These are phyloP conservation scores for Hestina assimilis DNA, from an alignment of 1,140 invertebrate species.

Conservation along the genomic window DNA sequence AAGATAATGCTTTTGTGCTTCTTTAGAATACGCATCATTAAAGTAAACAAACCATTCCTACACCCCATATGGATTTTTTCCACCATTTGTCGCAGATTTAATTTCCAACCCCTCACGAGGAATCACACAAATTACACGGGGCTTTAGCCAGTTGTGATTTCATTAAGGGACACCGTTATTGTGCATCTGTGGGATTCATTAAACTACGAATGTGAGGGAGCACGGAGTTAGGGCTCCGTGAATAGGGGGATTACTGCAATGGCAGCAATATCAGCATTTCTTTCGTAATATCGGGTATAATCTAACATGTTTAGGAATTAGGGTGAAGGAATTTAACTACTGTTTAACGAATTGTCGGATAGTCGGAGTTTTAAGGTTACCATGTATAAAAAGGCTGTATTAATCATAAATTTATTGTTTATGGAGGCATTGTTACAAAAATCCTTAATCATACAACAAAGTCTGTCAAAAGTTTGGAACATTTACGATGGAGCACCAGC, in stretches of 20 bases:
- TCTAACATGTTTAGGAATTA: not conserved
- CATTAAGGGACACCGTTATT: constrained; percentile 20
- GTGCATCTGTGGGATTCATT: constrained; percentile 26
- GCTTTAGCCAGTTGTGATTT: constrained; percentile 27
- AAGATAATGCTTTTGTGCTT: too few species aligned
- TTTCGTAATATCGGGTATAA: not conserved
- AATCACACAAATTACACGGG: constrained; percentile 28
- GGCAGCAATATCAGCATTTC: constrained; percentile 7
- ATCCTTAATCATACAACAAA: too few species aligned
- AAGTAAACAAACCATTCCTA: constrained; percentile 11
- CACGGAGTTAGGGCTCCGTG: constrained; percentile 2
- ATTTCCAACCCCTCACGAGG: constrained; percentile 23
- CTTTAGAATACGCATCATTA: not conserved
- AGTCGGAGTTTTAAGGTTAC: too few species aligned
- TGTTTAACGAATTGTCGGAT: too few species aligned
- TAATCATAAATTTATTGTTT: too few species aligned
- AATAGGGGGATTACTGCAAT: constrained; percentile 5
- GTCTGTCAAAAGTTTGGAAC: too few species aligned
- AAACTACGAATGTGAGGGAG: not conserved
- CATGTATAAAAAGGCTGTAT: too few species aligned
- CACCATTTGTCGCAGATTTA: constrained; percentile 27
- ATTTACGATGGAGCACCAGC: too few species aligned
- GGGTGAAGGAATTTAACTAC: too few species aligned
- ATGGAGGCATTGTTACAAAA: too few species aligned
- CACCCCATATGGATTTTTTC: constrained; percentile 12